Evolutionary conservation across 1,140 invertebrate genomes (phyloP), one percentile per base, ranked within the genome.

Genomic region (Rhyzopertha dominica): DNA sequence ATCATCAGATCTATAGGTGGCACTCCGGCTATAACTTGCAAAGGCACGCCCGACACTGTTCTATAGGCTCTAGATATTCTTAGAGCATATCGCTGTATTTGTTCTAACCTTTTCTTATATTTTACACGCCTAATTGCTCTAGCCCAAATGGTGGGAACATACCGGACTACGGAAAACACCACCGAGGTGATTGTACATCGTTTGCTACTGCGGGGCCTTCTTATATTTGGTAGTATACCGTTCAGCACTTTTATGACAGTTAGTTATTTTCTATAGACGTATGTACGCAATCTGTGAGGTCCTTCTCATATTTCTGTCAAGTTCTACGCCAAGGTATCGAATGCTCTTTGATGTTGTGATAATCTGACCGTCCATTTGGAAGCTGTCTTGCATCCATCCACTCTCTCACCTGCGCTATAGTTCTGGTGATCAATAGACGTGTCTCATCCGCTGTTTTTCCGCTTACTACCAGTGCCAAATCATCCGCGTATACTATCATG

Each of bases 401-500:
- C 29, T 42, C 32, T 2, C 29, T 39, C 7, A 32, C 39, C 10
- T 46, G 36, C 0, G 53, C 23, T 9, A 16, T 28, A 23, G 25
- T 10, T 19, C 53, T 41, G 0, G n/a, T n/a, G n/a, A n/a, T n/a
- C n/a, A n/a, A n/a, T n/a, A n/a, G n/a, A n/a, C n/a, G n/a, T n/a
- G 40, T 40, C 2, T 24, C 9, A n/a, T 45, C 49, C n/a, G 31
- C 8, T 18, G 30, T 41, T 5, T 41, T 30, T 2, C 39, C 46
- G 1, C 4, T 8, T 4, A 61, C 43, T 0, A 58, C 20, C 14
- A 46, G 35, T 1, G 47, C 54, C 5, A 54, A 32, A 26, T 64
- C 56, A 18, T 65, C 59, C 0, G 58, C 54, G 28, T 54, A 66
- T 5, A 43, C 51, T 2, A 58, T 34, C 1, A 59, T 34, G 0